Evolutionary conservation across 2,797 vertebrate species (phyloP).

Genomic region (Danionella dracula): DNA sequence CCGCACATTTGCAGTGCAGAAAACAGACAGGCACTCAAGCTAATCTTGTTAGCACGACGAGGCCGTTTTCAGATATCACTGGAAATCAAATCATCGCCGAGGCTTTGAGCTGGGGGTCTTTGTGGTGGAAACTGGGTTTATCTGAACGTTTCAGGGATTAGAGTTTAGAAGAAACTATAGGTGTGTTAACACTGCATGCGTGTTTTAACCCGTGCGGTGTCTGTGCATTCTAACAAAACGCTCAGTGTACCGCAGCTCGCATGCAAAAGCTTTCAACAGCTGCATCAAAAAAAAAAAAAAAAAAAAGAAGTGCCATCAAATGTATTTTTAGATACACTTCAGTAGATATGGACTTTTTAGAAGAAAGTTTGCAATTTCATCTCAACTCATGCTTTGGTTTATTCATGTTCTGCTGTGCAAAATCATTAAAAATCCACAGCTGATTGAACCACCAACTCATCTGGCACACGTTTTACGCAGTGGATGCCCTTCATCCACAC

Average conservation of each 20-base stretch:
- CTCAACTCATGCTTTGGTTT: too few species aligned
- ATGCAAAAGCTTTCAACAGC: too few species aligned
- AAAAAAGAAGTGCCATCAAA: too few species aligned
- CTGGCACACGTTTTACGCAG: too few species aligned
- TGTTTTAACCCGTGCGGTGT: not conserved
- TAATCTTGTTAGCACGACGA: conserved; percentile 86
- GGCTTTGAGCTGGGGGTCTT: conserved; percentile 65
- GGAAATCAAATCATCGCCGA: conserved; percentile 84
- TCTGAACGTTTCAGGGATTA: conserved; percentile 33
- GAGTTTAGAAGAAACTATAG: not conserved
- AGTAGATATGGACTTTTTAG: too few species aligned
- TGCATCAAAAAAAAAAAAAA: too few species aligned
- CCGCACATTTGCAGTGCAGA: conserved; percentile 75
- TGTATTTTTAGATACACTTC: too few species aligned
- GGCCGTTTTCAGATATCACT: conserved; percentile 85
- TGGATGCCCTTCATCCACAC: too few species aligned
- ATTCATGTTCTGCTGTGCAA: too few species aligned
- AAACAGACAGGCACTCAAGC: conserved; percentile 77
- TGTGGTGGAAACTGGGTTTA: conserved; percentile 23
- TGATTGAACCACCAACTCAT: too few species aligned
- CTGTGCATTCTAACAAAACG: not conserved
- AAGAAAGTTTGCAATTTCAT: too few species aligned
- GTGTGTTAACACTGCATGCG: not conserved
- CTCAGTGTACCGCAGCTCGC: not conserved
- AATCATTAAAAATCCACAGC: too few species aligned